Evolutionary conservation across 2,113 vertebrate species (phyloP).

Genomic region (Misgurnus mizolepis): DNA sequence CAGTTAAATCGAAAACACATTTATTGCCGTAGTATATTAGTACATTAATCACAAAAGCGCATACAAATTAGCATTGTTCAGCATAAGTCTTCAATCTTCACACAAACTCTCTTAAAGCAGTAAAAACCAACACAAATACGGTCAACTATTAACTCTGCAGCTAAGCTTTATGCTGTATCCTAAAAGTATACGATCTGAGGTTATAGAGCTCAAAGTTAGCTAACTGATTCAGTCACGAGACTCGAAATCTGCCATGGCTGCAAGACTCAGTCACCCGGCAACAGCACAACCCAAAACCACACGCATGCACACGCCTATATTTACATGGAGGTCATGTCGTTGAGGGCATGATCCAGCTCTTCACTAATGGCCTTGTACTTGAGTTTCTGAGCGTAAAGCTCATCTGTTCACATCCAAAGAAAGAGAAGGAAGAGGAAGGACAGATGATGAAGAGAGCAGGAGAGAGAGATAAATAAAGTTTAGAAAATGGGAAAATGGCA

Average conservation of each 20-base stretch:
- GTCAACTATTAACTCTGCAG: slow-evolving; percentile 12
- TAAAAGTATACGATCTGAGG: slow-evolving; percentile 16
- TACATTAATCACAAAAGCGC: not conserved
- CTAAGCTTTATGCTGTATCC: slow-evolving; percentile 15
- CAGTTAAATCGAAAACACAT: not conserved
- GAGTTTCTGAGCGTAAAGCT: slow-evolving; percentile 98
- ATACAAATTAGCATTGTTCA: not conserved
- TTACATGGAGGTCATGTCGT: slow-evolving; percentile 99
- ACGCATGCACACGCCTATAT: slow-evolving; percentile 66
- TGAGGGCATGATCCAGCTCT: slow-evolving; percentile 97
- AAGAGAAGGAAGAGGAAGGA: slow-evolving; percentile 37
- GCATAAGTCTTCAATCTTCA: not conserved
- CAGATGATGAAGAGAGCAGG: slow-evolving; percentile 6
- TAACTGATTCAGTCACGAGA: slow-evolving; percentile 2
- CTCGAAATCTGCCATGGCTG: slow-evolving; percentile 6
- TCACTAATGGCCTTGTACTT: slow-evolving; percentile 99
- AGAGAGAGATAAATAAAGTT: not conserved
- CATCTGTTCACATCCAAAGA: slow-evolving; percentile 71
- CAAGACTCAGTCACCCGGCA: not conserved
- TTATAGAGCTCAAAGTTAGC: slow-evolving; percentile 27
- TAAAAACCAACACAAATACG: not conserved
- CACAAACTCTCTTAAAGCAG: not conserved
- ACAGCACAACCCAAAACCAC: slow-evolving; percentile 58
- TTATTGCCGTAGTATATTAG: not conserved
- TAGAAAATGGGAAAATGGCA: not conserved